Conservation (phyloP, 2,888 invertebrate species). For the Trichogramma evanescens region DNA sequence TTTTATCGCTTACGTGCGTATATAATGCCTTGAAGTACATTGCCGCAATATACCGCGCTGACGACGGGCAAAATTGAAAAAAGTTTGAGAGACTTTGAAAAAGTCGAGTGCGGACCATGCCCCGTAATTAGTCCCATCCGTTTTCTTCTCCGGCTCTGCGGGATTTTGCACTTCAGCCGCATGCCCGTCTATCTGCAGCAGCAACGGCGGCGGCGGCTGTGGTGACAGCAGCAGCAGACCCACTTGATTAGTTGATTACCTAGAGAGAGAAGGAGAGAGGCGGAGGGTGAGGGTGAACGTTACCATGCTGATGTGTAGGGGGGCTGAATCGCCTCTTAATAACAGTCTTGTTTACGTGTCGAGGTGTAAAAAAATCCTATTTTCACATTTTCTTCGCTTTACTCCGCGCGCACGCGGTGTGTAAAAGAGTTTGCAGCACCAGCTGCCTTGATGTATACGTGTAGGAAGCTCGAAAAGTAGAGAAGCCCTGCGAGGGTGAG, state of each 20-base stretch:
- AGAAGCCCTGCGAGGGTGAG: background rate
- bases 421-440: background rate
- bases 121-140: slow-evolving; percentile 19
- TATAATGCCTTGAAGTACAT: too few relatives aligned
- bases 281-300: too few relatives aligned
- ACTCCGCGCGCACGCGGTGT: background rate
- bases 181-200: slow-evolving; percentile 12
- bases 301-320: too few relatives aligned
- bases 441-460: too few relatives aligned
- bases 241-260: slow-evolving; percentile 21
- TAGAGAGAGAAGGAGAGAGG: too few relatives aligned
- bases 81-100: slow-evolving; percentile 20
- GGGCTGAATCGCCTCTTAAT: slow-evolving; percentile 4
- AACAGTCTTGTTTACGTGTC: slow-evolving; percentile 16
- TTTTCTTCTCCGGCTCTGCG: slow-evolving; percentile 1
- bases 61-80: slow-evolving; percentile 19
- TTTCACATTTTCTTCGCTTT: too few relatives aligned
- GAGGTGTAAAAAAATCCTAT: too few relatives aligned
- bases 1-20: too few relatives aligned
- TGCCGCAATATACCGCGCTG: background rate
- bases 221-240: background rate
- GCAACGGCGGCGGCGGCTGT: too few relatives aligned
- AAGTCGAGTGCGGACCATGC: slow-evolving; percentile 6
- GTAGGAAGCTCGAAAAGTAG: too few relatives aligned
- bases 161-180: background rate